Evolutionary conservation across 2,113 vertebrate genomes (phyloP), one percentile per base, ranked within the genome.

Genomic region (Ailuropoda melanoleuca): DNA sequence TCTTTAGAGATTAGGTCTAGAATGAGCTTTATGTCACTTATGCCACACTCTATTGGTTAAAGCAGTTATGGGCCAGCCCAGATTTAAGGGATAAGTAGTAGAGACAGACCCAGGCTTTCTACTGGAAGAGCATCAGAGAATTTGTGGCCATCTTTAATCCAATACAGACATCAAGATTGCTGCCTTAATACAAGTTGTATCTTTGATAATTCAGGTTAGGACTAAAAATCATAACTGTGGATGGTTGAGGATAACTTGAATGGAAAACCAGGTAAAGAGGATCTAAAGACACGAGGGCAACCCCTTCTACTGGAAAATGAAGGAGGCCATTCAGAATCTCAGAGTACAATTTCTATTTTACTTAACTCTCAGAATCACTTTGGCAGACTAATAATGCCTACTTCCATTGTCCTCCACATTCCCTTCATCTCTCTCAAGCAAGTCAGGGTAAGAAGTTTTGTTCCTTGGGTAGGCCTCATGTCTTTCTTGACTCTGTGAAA

Each of bases 1-100:
- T 55, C 60, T 56, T 75, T n/a, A 75, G 34, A 83, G 7, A 15
- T 5, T 77, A 92, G 39, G 6, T 56, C 75, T 66, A 77, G 39
- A 92, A 92, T 34, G n/a, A 94, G 24, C 24, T 94, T 96, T 39
- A 82, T n/a, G 48, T 92, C 37, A 90, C 53, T 86, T 90, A 14
- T 96, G 43, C 81, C 81, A 85, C 68, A 77, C 12, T 92, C 6
- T 77, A 56, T 75, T 88, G n/a, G 18, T 88, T 92, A 92, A 83
- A 95, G 43, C 56, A 58, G 9, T 68, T 95, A 68, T 70, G 77
- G 26, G 34, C 3, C 53, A 88, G 19, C 24, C 26, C 55, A 94
- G 31, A 91, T 56, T 64, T 6, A 1, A 46, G 37, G 6, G 39
- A 26, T 34, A 82, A 34, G 3, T 14, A 17, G n/a, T 55, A 26